A percentile compares a stretch with the other conserved stretches of the same genome.
Evolutionary conservation across 2,113 vertebrate genomes (phyloP).

Genomic region (Ictalurus furcatus): DNA sequence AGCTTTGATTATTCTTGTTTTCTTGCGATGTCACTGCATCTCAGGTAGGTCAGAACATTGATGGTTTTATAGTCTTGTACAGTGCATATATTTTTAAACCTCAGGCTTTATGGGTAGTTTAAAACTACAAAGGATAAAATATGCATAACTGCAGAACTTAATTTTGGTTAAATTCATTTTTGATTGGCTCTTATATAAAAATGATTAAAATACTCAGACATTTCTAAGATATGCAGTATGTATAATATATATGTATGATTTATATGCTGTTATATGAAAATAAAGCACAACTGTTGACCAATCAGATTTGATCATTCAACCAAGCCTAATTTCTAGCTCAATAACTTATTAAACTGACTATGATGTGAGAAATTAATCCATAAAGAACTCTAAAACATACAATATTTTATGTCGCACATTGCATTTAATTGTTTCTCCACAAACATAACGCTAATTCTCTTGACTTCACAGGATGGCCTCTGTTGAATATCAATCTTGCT

Average conservation of each 20-base stretch:
- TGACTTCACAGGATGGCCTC: constrained; percentile 7
- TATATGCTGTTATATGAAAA: background rate
- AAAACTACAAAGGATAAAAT: background rate
- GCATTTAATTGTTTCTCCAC: background rate
- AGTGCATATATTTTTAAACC: background rate
- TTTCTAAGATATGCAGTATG: background rate
- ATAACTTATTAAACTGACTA: background rate
- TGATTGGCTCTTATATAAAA: background rate
- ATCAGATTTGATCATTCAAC: background rate
- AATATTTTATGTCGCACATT: background rate
- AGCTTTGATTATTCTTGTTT: constrained; percentile 24
- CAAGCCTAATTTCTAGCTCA: background rate
- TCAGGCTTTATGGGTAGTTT: background rate
- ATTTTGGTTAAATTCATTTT: background rate
- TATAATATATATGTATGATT: too few relatives aligned
- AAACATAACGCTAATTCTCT: background rate
- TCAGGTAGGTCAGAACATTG: constrained; percentile 29
- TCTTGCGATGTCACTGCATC: constrained; percentile 1
- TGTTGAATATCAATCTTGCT: background rate
- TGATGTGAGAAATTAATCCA: background rate
- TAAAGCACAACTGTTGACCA: background rate
- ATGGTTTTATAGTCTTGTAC: background rate
- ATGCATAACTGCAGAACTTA: background rate
- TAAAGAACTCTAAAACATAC: background rate
- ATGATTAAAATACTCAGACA: background rate